phyloP scores from a whole-genome alignment of 2,113 vertebrate species.

The Eonycteris spelaea region DNA sequence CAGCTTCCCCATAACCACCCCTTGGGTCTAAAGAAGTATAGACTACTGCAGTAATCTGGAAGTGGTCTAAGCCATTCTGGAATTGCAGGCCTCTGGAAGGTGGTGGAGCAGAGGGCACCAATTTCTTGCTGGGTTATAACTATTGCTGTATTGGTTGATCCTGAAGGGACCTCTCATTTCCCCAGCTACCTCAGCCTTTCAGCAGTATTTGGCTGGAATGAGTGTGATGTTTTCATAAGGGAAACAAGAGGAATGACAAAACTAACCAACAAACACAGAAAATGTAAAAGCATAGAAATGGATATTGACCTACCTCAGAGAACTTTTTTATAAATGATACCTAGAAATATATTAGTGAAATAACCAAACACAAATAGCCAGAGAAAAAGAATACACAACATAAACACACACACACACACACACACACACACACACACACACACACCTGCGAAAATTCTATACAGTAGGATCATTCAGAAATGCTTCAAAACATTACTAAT shows the following conservation, averaged over 20 bases:
- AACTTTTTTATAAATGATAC: background rate
- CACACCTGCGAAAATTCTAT: background rate
- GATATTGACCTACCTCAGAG: background rate
- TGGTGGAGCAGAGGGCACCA: background rate
- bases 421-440: background rate
- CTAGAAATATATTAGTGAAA: background rate
- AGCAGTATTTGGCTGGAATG: background rate
- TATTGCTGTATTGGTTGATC: background rate
- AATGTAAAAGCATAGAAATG: background rate
- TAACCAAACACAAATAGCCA: background rate
- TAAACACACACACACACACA: background rate
- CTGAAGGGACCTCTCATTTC: background rate
- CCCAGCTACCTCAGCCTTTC: background rate
- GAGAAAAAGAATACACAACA: background rate
- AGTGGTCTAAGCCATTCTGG: background rate
- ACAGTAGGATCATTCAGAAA: background rate
- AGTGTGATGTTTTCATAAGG: background rate
- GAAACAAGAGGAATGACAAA: background rate
- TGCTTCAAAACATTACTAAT: background rate
- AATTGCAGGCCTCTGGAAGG: background rate
- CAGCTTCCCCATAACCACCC: background rate
- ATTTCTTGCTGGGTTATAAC: background rate
- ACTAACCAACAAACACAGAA: background rate
- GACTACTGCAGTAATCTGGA: background rate
- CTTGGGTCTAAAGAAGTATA: background rate